phyloP scores from a whole-genome alignment of 2,113 vertebrate species.

The Pelecanoides urinatrix region DNA sequence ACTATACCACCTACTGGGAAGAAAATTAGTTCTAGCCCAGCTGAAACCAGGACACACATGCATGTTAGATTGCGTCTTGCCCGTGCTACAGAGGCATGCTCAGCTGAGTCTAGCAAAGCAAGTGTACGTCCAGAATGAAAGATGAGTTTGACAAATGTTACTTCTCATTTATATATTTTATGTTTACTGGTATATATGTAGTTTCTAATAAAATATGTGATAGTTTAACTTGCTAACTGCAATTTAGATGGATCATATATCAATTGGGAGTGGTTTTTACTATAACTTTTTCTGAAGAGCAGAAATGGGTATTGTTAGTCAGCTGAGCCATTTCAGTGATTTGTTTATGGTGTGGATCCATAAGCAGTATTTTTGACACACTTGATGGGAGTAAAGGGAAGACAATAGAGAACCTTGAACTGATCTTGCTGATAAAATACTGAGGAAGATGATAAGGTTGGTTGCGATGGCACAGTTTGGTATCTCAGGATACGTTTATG shows the following conservation, averaged over 20 bases:
- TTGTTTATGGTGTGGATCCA: background rate
- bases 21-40: no score
- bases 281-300: background rate
- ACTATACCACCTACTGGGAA: no score
- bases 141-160: background rate
- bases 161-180: background rate
- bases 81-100: background rate
- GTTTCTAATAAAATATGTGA: background rate
- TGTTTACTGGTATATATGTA: background rate
- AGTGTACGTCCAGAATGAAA: fast-evolving
- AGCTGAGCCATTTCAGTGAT: background rate
- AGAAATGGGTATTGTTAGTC: background rate
- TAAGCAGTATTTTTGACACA: background rate
- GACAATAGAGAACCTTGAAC: background rate
- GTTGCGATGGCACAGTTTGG: background rate
- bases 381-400: background rate
- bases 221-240: background rate
- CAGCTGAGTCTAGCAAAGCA: background rate
- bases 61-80: background rate
- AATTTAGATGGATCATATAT: background rate
- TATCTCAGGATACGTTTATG: background rate
- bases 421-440: background rate
- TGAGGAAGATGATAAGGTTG: background rate
- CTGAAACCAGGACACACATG: no score
- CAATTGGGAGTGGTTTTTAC: background rate